Evolutionary conservation across 2,888 invertebrate species (phyloP).

Genomic region (Stegana nigrithorax): DNA sequence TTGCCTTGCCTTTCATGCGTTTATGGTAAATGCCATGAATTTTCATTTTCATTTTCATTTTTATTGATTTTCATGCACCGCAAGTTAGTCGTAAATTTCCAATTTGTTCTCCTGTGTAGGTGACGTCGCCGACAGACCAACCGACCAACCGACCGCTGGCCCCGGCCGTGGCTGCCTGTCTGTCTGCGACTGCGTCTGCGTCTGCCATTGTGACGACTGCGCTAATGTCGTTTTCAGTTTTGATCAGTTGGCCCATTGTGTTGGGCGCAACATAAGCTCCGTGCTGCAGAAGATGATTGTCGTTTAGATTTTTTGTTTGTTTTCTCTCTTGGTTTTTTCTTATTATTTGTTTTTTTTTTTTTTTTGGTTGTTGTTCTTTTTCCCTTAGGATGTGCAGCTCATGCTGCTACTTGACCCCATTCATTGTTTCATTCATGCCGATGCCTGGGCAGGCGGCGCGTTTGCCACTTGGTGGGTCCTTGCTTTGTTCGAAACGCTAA

Average conservation of each 20-base stretch:
- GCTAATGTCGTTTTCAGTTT: neutral
- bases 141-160: neutral
- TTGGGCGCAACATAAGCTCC: conserved; percentile 57
- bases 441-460: neutral
- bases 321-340: too few species aligned
- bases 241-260: conserved; percentile 52
- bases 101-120: conserved; percentile 1
- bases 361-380: too few species aligned
- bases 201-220: neutral
- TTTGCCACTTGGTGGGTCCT: neutral
- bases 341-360: too few species aligned
- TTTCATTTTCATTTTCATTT: too few species aligned
- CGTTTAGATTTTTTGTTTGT: too few species aligned
- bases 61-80: too few species aligned
- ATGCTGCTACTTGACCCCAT: neutral
- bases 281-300: too few species aligned
- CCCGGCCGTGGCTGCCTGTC: neutral
- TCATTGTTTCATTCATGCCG: neutral
- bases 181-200: neutral
- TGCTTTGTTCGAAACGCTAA: too few species aligned
- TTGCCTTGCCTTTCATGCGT: too few species aligned
- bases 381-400: too few species aligned
- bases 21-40: too few species aligned
- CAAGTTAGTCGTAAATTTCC: conserved; percentile 8
- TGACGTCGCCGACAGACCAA: too few species aligned